Evolutionary conservation across 2,113 vertebrate genomes (phyloP).

Genomic region (Fulica atra): DNA sequence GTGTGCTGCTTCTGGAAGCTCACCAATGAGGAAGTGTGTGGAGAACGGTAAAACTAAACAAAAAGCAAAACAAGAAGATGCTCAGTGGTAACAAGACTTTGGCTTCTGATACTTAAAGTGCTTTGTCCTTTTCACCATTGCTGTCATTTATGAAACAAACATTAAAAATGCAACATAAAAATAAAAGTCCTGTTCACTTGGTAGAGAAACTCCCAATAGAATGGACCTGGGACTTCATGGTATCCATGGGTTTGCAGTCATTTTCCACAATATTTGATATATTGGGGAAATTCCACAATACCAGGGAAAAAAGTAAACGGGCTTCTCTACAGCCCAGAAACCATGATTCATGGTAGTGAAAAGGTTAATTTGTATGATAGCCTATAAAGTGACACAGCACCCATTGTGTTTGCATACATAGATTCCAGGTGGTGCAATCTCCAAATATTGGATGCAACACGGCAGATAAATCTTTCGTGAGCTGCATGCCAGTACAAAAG

Average conservation of each 20-base stretch:
- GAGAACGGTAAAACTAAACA: background rate
- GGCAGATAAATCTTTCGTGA: conserved; percentile 58
- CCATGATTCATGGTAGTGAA: background rate
- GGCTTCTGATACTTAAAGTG: background rate
- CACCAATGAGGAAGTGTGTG: background rate
- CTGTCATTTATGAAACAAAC: background rate
- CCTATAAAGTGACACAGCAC: conserved; percentile 5
- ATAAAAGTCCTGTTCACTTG: background rate
- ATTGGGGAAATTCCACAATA: background rate
- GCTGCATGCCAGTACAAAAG: background rate
- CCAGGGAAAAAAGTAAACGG: background rate
- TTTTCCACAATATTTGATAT: background rate
- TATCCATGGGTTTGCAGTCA: background rate
- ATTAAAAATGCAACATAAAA: background rate
- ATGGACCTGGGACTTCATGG: background rate
- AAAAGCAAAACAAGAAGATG: background rate
- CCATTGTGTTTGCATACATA: conserved; percentile 36
- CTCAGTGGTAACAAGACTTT: background rate
- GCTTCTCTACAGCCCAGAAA: background rate
- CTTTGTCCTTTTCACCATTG: background rate
- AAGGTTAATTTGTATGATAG: background rate
- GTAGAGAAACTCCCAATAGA: background rate
- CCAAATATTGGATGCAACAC: conserved; percentile 31
- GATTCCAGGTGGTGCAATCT: conserved; percentile 43
- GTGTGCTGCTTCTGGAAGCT: background rate